Conservation (phyloP, 1,140 invertebrate species). For the Zelostemma sp. region DNA sequence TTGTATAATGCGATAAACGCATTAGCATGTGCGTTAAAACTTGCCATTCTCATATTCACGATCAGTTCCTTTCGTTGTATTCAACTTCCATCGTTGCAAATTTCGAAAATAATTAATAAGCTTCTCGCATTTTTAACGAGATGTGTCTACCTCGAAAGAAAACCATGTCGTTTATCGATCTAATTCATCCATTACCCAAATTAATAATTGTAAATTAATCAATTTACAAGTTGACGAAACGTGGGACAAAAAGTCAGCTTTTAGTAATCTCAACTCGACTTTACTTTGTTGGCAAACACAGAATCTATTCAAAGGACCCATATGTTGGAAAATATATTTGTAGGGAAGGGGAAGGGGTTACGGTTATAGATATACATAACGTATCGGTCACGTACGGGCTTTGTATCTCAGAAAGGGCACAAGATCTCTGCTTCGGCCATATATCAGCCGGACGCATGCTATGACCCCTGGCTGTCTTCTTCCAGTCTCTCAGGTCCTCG, state of each 20-base stretch:
- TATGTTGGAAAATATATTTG: constrained; percentile 12
- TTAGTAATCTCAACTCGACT: neutral
- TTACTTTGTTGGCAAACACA: neutral
- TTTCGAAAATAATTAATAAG: no score
- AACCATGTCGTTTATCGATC: no score
- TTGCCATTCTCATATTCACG: no score
- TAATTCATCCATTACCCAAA: no score
- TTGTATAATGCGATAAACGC: constrained; percentile 19
- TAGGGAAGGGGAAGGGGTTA: constrained; percentile 34
- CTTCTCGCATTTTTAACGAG: no score
- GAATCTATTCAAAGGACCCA: constrained; percentile 25
- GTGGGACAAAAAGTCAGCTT: neutral
- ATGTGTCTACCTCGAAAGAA: no score
- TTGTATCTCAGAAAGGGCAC: constrained; percentile 55
- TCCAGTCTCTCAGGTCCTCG: constrained; percentile 21
- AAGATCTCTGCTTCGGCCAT: constrained; percentile 52
- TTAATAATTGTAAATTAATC: no score
- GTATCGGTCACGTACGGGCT: constrained; percentile 67
- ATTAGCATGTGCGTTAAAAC: constrained; percentile 12
- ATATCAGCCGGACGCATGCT: constrained; percentile 62
- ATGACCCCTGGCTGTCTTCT: constrained; percentile 24
- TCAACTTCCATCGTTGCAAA: no score
- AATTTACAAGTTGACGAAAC: no score
- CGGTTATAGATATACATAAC: constrained; percentile 36
- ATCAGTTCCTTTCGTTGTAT: no score